phyloP scores from a whole-genome alignment of 1,140 invertebrate genomes.

The Amphibalanus amphitrite region DNA sequence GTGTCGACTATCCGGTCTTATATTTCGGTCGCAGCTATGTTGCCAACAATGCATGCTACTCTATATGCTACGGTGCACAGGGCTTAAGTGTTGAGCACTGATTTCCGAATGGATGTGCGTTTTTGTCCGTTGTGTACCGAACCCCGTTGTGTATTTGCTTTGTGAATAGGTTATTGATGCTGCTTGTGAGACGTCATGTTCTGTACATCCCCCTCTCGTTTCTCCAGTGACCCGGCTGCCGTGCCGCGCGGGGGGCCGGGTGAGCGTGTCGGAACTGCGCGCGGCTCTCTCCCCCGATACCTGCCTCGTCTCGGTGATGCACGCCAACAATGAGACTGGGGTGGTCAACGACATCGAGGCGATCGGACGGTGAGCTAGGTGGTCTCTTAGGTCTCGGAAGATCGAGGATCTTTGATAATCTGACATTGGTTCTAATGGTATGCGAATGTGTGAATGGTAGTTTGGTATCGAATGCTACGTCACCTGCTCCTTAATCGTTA shows the following conservation, averaged over 20 bases:
- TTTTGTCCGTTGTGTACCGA: not conserved
- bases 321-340: constrained; percentile 48
- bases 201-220: not conserved
- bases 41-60: too few species aligned
- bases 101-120: not conserved
- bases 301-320: constrained; percentile 39
- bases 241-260: too few species aligned
- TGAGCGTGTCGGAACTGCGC: not conserved
- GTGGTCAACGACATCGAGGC: constrained; percentile 32
- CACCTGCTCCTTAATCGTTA: too few species aligned
- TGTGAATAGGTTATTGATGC: not conserved
- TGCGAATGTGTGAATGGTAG: too few species aligned
- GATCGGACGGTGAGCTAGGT: constrained; percentile 21
- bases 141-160: not conserved
- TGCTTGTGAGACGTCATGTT: not conserved
- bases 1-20: not conserved
- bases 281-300: constrained; percentile 24
- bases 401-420: too few species aligned
- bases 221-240: too few species aligned
- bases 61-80: not conserved
- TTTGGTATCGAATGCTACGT: too few species aligned
- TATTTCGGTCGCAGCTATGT: not conserved
- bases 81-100: not conserved
- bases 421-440: too few species aligned
- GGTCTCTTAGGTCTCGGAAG: not conserved